Evolutionary conservation across 2,888 invertebrate genomes (phyloP).

Genomic region (Eupithecia centaureata): DNA sequence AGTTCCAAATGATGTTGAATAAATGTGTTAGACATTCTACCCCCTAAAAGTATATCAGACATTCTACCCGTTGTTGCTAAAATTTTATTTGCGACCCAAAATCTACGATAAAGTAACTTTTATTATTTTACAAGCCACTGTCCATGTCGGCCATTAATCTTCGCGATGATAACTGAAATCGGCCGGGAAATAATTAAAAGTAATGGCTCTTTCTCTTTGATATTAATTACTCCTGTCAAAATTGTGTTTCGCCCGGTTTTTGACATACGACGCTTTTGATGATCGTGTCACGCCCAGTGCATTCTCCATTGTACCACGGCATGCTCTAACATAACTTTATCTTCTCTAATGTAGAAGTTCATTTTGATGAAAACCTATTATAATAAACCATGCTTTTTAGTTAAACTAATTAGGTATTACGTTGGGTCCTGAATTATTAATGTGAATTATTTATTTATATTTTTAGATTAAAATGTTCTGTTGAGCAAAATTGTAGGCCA

Average conservation of each 20-base stretch:
- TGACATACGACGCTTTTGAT: conserved; percentile 37
- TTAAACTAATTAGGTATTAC: too few species aligned
- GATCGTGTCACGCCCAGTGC: conserved; percentile 28
- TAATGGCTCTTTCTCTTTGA: conserved; percentile 64
- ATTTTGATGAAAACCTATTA: neutral
- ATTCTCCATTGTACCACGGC: conserved; percentile 32
- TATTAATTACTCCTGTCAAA: conserved; percentile 64
- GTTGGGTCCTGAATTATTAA: too few species aligned
- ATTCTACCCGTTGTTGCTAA: neutral
- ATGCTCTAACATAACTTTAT: neutral
- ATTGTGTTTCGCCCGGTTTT: conserved; percentile 46
- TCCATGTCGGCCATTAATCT: conserved; percentile 35
- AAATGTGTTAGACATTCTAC: neutral
- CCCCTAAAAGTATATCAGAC: neutral
- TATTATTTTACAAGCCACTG: conserved; percentile 17
- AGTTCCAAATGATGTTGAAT: neutral
- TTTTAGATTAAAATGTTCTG: too few species aligned
- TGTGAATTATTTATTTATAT: too few species aligned
- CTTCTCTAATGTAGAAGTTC: neutral
- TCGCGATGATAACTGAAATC: conserved; percentile 37
- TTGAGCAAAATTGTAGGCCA: too few species aligned
- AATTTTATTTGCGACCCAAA: neutral
- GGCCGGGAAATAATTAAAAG: conserved; percentile 46
- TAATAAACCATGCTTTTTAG: neutral
- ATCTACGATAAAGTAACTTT: neutral